Evolutionary conservation across 2,797 vertebrate species (phyloP).

Genomic region (Chaetophractus vellerosus): DNA sequence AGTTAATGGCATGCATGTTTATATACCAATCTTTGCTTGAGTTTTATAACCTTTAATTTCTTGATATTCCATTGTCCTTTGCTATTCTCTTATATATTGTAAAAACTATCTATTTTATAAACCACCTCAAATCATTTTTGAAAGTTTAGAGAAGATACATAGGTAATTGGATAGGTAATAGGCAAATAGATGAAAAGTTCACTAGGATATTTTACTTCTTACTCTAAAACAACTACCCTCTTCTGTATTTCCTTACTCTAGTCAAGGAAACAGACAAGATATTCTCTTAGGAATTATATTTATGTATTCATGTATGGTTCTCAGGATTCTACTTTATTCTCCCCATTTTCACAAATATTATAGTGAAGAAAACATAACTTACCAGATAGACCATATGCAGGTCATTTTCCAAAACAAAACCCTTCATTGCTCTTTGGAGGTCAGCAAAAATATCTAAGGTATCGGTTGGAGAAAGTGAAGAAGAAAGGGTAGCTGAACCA

Average conservation of each 20-base stretch:
- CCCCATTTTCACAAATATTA: conserved; percentile 7
- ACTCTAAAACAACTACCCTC: conserved; percentile 19
- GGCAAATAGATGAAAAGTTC: neutral
- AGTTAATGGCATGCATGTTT: neutral
- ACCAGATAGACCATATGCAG: conserved; percentile 98
- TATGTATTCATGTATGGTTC: neutral
- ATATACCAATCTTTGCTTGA: neutral
- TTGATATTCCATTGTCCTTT: neutral
- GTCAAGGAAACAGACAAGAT: conserved; percentile 12
- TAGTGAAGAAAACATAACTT: conserved; percentile 76
- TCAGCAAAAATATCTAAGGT: conserved; percentile 98
- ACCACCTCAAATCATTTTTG: conserved; percentile 9
- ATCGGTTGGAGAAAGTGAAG: conserved; percentile 96
- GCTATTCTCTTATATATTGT: neutral
- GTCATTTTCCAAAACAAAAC: conserved; percentile 98
- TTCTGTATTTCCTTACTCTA: neutral
- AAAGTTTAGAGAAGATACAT: neutral
- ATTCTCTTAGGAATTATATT: neutral
- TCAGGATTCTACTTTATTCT: neutral
- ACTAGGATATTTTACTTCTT: conserved; percentile 20
- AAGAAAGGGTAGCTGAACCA: conserved; percentile 96
- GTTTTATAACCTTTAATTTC: conserved; percentile 35
- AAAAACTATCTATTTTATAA: neutral
- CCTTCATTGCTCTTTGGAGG: conserved; percentile 98
- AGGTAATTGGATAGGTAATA: conserved; percentile 19